A percentile compares a stretch with the other conserved stretches of the same genome.
Conservation (phyloP, 1,140 invertebrate species). For the Drosophila sp. region DNA sequence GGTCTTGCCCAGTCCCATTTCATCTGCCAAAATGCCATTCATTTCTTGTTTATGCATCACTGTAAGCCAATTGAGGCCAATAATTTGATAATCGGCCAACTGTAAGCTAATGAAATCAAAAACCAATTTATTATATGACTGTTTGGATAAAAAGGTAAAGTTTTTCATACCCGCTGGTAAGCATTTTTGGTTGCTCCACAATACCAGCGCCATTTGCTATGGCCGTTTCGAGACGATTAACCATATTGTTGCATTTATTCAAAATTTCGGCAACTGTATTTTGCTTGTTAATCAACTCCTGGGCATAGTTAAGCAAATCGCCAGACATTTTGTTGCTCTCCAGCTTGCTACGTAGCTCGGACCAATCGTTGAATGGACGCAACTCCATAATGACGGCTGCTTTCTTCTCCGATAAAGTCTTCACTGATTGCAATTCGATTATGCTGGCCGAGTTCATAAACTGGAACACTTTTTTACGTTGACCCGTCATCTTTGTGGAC, state of each 20-base stretch:
- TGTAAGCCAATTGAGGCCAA: slow-evolving; percentile 96
- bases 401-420: slow-evolving; percentile 89
- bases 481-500: slow-evolving; percentile 86
- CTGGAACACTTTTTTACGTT: slow-evolving; percentile 89
- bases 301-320: slow-evolving; percentile 89
- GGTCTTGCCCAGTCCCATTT: slow-evolving; percentile 96
- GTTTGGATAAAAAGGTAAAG: too few relatives aligned
- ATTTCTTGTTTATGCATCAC: slow-evolving; percentile 94
- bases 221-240: slow-evolving; percentile 88
- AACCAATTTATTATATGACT: background rate
- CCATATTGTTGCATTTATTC: slow-evolving; percentile 89
- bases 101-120: slow-evolving; percentile 84
- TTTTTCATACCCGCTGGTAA: slow-evolving; percentile 84
- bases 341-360: slow-evolving; percentile 89
- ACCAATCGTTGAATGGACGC: slow-evolving; percentile 89
- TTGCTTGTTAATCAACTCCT: slow-evolving; percentile 88
- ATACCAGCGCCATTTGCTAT: slow-evolving; percentile 88
- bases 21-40: slow-evolving; percentile 96
- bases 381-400: slow-evolving; percentile 87
- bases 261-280: slow-evolving; percentile 88
- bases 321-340: slow-evolving; percentile 87
- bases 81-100: slow-evolving; percentile 94
- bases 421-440: slow-evolving; percentile 87
- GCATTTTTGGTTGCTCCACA: slow-evolving; percentile 86
- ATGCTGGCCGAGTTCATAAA: slow-evolving; percentile 88